Evolutionary conservation across 2,888 invertebrate species (phyloP).

Genomic region (Sphaerophoria rueppellii): DNA sequence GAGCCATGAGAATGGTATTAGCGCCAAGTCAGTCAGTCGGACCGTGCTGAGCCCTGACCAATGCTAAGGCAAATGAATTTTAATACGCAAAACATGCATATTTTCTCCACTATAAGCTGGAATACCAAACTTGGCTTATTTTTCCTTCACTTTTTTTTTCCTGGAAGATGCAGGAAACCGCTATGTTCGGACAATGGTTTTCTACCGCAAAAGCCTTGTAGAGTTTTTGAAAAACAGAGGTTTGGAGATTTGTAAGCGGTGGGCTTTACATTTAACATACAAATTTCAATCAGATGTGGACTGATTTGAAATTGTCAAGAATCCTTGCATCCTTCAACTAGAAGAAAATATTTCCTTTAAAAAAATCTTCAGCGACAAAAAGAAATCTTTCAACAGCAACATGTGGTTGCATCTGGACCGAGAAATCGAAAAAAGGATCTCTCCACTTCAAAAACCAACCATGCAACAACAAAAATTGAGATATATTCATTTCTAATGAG

Average conservation of each 20-base stretch:
- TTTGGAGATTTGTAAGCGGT: too few species aligned
- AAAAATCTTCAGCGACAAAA: too few species aligned
- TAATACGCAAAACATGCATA: constrained; percentile 58
- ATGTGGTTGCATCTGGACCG: constrained; percentile 52
- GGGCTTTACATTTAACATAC: too few species aligned
- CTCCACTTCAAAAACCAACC: constrained; percentile 53
- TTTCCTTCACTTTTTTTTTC: not conserved
- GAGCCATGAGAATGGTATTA: constrained; percentile 59
- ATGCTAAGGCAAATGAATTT: constrained; percentile 59
- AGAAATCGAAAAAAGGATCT: constrained; percentile 49
- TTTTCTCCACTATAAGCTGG: constrained; percentile 60
- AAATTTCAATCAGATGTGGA: too few species aligned
- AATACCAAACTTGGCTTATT: constrained; percentile 56
- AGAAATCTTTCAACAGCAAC: constrained; percentile 28
- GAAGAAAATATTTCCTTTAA: too few species aligned
- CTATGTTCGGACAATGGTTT: too few species aligned
- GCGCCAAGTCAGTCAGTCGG: constrained; percentile 54
- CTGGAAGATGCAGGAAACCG: too few species aligned
- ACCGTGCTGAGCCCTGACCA: not conserved
- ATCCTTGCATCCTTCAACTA: too few species aligned
- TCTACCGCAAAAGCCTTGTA: too few species aligned
- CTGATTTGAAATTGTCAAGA: too few species aligned
- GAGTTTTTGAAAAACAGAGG: too few species aligned
- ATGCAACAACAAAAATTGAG: constrained; percentile 16
- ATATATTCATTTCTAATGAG: constrained; percentile 68